Percentiles rank a stretch among this genome's conserved stretches.
Evolutionary conservation across 2,888 invertebrate species (phyloP).

Genomic region (Diaprepes abbreviatus): DNA sequence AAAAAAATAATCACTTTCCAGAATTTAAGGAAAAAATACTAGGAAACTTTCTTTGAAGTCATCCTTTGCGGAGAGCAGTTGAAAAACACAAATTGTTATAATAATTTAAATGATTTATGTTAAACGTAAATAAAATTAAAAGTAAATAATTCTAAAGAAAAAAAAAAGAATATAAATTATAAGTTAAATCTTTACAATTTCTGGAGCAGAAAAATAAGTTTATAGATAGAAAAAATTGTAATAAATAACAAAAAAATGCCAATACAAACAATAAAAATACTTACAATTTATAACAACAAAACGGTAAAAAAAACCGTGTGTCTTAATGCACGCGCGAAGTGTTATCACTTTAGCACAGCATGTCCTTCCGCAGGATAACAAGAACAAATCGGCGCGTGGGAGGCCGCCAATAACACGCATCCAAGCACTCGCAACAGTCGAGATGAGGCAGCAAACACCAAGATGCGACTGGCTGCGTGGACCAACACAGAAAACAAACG

Average conservation of each 20-base stretch:
- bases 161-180: no score
- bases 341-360: slow-evolving; percentile 44
- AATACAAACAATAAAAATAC: neutral
- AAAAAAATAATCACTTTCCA: no score
- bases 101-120: no score
- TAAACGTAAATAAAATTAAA: no score
- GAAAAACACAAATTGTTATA: no score
- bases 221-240: neutral
- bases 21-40: no score
- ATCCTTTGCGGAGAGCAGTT: no score
- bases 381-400: slow-evolving; percentile 36
- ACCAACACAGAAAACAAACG: slow-evolving; percentile 35
- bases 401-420: slow-evolving; percentile 23
- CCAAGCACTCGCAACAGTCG: slow-evolving; percentile 21
- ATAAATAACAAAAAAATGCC: neutral
- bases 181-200: no score
- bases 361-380: slow-evolving; percentile 45
- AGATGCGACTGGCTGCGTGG: slow-evolving; percentile 31
- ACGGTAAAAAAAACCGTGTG: slow-evolving; percentile 11
- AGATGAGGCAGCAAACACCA: slow-evolving; percentile 16
- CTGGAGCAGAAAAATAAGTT: no score
- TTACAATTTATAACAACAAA: neutral
- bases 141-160: no score
- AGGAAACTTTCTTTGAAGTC: no score
- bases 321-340: slow-evolving; percentile 36